phyloP scores from a whole-genome alignment of 2,888 invertebrate species.

The Scaptomyza cyrtandrae region DNA sequence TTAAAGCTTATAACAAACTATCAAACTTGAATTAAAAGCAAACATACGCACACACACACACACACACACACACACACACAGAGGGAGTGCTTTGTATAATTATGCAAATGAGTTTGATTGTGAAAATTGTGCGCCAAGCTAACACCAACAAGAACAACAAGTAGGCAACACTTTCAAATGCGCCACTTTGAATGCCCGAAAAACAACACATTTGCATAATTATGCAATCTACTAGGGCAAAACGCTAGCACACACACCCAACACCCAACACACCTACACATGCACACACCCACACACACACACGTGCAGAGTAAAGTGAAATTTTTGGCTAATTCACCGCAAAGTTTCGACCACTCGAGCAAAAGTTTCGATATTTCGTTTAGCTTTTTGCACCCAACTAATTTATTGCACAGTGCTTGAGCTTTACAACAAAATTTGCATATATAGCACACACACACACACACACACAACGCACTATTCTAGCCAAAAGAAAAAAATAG shows the following conservation, averaged over 20 bases:
- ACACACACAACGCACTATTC: not conserved
- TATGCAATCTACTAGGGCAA: slow-evolving; percentile 75
- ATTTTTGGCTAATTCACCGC: slow-evolving; percentile 64
- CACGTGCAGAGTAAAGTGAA: slow-evolving; percentile 47
- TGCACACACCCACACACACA: slow-evolving; percentile 14
- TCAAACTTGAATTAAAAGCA: slow-evolving; percentile 75
- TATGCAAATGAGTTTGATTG: slow-evolving; percentile 78
- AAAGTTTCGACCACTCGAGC: slow-evolving; percentile 56
- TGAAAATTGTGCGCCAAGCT: slow-evolving; percentile 64
- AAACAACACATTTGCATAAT: slow-evolving; percentile 80
- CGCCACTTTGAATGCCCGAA: slow-evolving; percentile 71
- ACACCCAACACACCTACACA: slow-evolving; percentile 28
- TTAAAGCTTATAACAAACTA: slow-evolving; percentile 74
- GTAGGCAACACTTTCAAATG: slow-evolving; percentile 74
- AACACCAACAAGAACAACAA: slow-evolving; percentile 49
- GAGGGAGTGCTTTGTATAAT: slow-evolving; percentile 62
- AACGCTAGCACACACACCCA: slow-evolving; percentile 34
- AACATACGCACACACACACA: slow-evolving; percentile 25
- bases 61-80: not conserved
- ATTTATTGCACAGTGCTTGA: slow-evolving; percentile 55
- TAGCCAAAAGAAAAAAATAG: not conserved
- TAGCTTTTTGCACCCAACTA: slow-evolving; percentile 51
- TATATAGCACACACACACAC: slow-evolving; percentile 34
- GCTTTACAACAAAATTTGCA: slow-evolving; percentile 55
- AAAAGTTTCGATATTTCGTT: slow-evolving; percentile 66